Evolutionary conservation across 2,888 invertebrate genomes (phyloP).

Genomic region (Cryptus armator): DNA sequence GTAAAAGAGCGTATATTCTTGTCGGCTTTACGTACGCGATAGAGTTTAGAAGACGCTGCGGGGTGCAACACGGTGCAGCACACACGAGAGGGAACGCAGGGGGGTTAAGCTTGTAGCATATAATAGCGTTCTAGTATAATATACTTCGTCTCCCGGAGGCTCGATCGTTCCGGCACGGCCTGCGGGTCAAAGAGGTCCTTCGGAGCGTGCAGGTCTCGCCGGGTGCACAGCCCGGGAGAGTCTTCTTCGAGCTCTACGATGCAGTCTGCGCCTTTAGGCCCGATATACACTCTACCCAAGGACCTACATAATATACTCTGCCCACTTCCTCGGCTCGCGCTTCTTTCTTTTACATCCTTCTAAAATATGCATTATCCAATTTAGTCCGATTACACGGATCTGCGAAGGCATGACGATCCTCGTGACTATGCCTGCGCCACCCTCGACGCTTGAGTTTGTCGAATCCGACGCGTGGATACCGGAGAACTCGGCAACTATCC

Average conservation of each 20-base stretch:
- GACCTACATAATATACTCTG: slow-evolving; percentile 1
- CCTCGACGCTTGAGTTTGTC: slow-evolving; percentile 44
- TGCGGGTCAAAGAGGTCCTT: slow-evolving; percentile 70
- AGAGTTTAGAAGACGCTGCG: slow-evolving; percentile 67
- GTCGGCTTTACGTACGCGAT: slow-evolving; percentile 53
- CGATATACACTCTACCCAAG: background rate
- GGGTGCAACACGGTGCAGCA: slow-evolving; percentile 56
- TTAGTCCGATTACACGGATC: slow-evolving; percentile 81
- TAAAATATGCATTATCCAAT: slow-evolving; percentile 80
- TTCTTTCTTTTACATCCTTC: slow-evolving; percentile 71
- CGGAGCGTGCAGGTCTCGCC: slow-evolving; percentile 68
- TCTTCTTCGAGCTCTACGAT: slow-evolving; percentile 49
- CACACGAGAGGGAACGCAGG: slow-evolving; percentile 42
- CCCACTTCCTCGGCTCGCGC: slow-evolving; percentile 57
- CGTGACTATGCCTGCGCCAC: slow-evolving; percentile 61
- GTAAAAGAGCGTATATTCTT: slow-evolving; percentile 51
- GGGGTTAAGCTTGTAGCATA: slow-evolving; percentile 55
- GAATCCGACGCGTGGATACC: slow-evolving; percentile 11
- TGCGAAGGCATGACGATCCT: slow-evolving; percentile 66
- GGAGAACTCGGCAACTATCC: background rate
- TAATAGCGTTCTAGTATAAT: slow-evolving; percentile 66
- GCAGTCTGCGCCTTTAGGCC: slow-evolving; percentile 12
- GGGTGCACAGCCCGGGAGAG: slow-evolving; percentile 45
- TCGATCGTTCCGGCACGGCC: slow-evolving; percentile 68
- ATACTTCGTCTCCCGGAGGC: slow-evolving; percentile 66